phyloP scores from a whole-genome alignment of 2,888 invertebrate species.

The Peribatodes rhomboidaria region DNA sequence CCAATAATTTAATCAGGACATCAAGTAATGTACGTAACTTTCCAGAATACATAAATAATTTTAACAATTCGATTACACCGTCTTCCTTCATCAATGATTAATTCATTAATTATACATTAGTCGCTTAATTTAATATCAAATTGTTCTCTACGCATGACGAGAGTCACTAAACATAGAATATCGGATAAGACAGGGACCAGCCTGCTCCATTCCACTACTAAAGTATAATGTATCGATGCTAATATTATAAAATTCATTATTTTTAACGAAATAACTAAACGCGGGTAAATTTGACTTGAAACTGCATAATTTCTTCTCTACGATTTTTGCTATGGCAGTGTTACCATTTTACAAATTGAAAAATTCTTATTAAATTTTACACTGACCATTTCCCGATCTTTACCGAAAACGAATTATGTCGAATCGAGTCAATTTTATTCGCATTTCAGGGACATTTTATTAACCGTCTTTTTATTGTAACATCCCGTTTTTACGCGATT shows the following conservation, averaged over 20 bases:
- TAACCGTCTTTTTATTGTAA: constrained; percentile 24
- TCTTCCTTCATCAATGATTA: constrained; percentile 52
- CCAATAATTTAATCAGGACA: constrained; percentile 85
- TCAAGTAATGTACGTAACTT: constrained; percentile 83
- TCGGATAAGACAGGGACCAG: constrained; percentile 76
- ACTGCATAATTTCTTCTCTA: not conserved
- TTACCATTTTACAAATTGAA: no score
- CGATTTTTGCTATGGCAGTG: not conserved
- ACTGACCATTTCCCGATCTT: no score
- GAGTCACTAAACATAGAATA: constrained; percentile 61
- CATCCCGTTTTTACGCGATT: constrained; percentile 22
- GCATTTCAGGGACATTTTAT: constrained; percentile 14
- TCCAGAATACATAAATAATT: constrained; percentile 83
- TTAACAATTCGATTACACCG: constrained; percentile 81
- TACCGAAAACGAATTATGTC: no score
- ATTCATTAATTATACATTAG: constrained; percentile 49
- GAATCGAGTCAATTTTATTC: constrained; percentile 20
- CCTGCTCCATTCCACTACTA: constrained; percentile 70
- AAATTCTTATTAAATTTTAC: no score
- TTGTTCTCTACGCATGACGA: constrained; percentile 50
- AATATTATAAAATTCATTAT: constrained; percentile 38
- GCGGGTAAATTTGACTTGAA: constrained; percentile 27
- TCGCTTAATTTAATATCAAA: constrained; percentile 56
- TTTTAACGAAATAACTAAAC: constrained; percentile 25
- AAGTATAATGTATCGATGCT: constrained; percentile 43